Evolutionary conservation across 2,888 invertebrate species (phyloP), one percentile per base, ranked within the genome.

Genomic region (Andricus quercusramuli): DNA sequence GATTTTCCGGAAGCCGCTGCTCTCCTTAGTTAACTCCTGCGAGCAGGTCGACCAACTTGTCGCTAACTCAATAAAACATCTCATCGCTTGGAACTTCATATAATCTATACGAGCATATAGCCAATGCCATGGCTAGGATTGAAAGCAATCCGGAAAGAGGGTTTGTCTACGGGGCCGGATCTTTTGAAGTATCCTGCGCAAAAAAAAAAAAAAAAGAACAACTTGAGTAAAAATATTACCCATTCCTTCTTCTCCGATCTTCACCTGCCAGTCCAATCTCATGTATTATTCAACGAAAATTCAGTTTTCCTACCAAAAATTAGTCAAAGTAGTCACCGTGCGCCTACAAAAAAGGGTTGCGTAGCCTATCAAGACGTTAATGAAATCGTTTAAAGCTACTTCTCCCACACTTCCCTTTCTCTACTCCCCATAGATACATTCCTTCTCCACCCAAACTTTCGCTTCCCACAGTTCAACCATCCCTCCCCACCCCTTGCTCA

Each of bases 51-150:
- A 67, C 64, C 64, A 85, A 84, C 83, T 85, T 80, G 80, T 84
- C 79, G 78, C 80, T 86, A 85, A 85, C 85, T 85, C 82, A 81
- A 86, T 85, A 84, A 83, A 86, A 86, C 82, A 47, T 83, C 83
- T 70, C 80, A 67, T 80, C 59, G 80, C 77, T 74, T 78, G 66
- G 59, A 80, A 68, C 74, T 74, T 74, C 56, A 56, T 74, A 74
- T 56, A 74, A 74, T 17, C 51, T 74, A 32, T 56, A 74, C 51
- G 32, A 32, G 51, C 29, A 56, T 56, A 56, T 32, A 74, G 56
- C 56, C 74, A 74, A 74, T 74, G 56, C 56, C 74, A 74, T n/a
- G 32, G 29, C 32, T 32, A 32, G 74, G 74, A n/a, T 74, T 74
- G 56, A 32, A 70, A 67, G 41, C 41, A 41, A 67, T 66, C 66